Evolutionary conservation across 23 tunicate genomes (phyloP), one percentile per base, ranked within the genome.

Genomic region (Trididemnum miniatum): DNA sequence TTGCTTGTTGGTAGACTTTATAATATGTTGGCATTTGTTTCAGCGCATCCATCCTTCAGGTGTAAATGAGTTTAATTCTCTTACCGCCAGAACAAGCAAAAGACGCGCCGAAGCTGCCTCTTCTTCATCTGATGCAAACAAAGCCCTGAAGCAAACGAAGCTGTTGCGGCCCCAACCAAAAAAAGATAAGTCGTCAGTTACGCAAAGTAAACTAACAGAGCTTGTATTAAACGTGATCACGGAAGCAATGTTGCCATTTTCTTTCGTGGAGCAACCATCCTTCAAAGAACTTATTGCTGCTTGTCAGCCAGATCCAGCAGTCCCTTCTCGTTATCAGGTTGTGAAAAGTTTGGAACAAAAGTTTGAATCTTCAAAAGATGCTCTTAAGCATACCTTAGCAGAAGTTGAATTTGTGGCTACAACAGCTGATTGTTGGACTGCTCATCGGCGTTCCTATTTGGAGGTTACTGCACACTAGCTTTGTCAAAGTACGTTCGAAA

Each of bases 81-180:
- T 44, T 44, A 44, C 54, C 54, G 54, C 54, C 54, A 44, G 54
- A 44, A 44, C 12, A 44, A 44, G 54, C 54, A 44, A 44, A n/a
- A 44, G 54, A 44, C 54, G 54, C 54, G 54, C 54, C 54, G 54
- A 44, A 44, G 54, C 54, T 44, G 54, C 54, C 54, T 44, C 54
- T 44, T 44, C 54, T 44, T 44, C 54, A 44, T 44, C 54, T 44
- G 54, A 44, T 44, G 54, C 54, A 44, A 44, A 44, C 54, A 44
- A 44, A 44, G 54, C 54, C 54, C 54, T 44, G 15, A 44, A 44
- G 54, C 54, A 44, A 44, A 44, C 54, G 54, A 44, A 44, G 54
- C 54, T 44, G 54, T 44, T 15, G 54, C 15, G 54, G 54, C 54
- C 54, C 54, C 54, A 15, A 44, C 54, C 54, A 44, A 44, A 44